Percentiles rank a stretch among this genome's conserved stretches.
phyloP scores from a whole-genome alignment of 2,113 vertebrate genomes.

The Megatriorchis doriae region DNA sequence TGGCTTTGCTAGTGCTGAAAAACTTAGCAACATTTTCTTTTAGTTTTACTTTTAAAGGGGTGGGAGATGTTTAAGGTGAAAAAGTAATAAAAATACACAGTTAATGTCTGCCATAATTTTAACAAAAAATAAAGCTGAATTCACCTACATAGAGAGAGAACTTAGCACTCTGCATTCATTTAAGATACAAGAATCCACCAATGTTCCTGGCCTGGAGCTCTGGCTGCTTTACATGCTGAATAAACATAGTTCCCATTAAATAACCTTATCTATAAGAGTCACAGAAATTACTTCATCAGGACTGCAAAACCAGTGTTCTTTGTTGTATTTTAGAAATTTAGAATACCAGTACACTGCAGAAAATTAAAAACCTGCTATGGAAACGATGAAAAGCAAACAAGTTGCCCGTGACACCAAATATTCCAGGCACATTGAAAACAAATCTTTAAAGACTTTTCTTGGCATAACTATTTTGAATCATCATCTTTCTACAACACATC shows the following conservation, averaged over 20 bases:
- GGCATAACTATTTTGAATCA: background rate
- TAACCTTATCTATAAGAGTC: background rate
- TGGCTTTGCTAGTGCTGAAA: background rate
- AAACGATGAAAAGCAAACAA: background rate
- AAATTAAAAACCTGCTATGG: background rate
- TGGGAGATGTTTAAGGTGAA: background rate
- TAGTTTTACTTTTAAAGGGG: background rate
- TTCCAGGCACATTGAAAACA: background rate
- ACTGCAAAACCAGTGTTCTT: background rate
- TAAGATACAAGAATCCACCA: background rate
- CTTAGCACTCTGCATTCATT: background rate
- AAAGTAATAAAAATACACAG: background rate
- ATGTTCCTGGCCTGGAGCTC: background rate
- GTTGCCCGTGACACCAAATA: background rate
- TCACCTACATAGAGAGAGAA: background rate
- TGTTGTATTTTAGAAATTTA: background rate
- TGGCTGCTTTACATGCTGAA: background rate
- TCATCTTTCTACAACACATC: background rate
- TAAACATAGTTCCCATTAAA: background rate
- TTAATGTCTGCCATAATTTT: background rate
- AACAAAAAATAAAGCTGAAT: background rate
- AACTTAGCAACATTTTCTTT: background rate
- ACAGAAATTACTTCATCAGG: background rate
- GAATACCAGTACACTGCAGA: background rate
- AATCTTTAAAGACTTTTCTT: background rate